These are phyloP conservation scores for Pseudachorutes palmiensis DNA, from an alignment of 1,140 invertebrate genomes.

Conservation along the genomic window DNA sequence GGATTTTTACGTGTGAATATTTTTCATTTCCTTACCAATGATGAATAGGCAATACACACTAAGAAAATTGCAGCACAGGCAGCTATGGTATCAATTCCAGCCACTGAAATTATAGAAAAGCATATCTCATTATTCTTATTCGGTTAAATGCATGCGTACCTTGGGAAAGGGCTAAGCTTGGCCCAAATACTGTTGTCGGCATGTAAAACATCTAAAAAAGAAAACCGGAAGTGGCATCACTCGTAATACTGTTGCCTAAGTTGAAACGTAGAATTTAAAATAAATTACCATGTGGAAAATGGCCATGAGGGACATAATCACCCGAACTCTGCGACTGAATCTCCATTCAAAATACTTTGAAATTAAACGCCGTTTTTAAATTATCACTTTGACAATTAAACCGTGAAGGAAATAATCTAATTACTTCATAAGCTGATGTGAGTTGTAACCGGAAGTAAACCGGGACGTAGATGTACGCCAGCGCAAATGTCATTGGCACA, in stretches of 20 bases:
- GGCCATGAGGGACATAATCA: not conserved
- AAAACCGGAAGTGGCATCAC: not conserved
- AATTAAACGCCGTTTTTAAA: not conserved
- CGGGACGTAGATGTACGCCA: constrained; percentile 48
- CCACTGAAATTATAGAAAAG: not conserved
- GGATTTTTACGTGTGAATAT: too few relatives aligned
- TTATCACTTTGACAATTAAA: not conserved
- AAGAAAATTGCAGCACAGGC: not conserved
- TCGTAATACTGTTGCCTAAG: not conserved
- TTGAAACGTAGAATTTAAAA: not conserved
- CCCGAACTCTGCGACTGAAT: not conserved
- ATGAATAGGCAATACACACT: not conserved
- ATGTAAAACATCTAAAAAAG: not conserved
- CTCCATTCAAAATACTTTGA: constrained; percentile 1
- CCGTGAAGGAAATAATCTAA: not conserved
- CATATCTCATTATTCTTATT: not conserved
- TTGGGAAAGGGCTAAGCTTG: not conserved
- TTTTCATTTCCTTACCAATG: constrained; percentile 41
- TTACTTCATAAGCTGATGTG: constrained; percentile 77
- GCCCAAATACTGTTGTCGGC: not conserved
- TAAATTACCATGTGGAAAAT: not conserved
- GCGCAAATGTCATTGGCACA: constrained; percentile 44
- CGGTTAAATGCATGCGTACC: not conserved
- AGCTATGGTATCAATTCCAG: not conserved
- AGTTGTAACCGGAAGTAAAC: constrained; percentile 48